phyloP scores from a whole-genome alignment of 2,888 invertebrate genomes.

The Eupithecia tripunctaria region DNA sequence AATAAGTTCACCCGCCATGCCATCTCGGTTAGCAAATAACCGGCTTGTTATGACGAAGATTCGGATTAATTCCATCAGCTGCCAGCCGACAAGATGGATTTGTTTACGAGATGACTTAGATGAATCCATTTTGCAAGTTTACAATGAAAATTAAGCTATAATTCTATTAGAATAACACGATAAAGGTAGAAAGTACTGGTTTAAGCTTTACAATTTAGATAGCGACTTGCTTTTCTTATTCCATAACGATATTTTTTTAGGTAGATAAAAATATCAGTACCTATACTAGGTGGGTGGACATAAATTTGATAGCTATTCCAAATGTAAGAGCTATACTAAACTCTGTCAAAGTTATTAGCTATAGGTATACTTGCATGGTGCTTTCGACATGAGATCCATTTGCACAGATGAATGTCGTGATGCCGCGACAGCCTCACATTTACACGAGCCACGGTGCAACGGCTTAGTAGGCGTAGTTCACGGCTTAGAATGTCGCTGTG shows the following conservation, averaged over 20 bases:
- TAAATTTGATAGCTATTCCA: too few species aligned
- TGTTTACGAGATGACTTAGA: conserved; percentile 16
- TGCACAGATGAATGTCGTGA: neutral
- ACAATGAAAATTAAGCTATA: conserved; percentile 1
- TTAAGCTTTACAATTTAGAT: neutral
- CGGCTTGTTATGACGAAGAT: conserved; percentile 13
- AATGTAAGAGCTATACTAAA: neutral
- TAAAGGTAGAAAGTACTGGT: neutral
- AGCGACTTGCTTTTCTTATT: neutral
- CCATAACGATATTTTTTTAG: neutral
- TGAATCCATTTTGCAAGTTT: conserved; percentile 14
- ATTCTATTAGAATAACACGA: conserved; percentile 2
- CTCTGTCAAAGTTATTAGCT: neutral
- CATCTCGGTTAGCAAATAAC: conserved; percentile 12
- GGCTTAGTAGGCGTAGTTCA: too few species aligned
- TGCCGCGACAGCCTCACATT: neutral
- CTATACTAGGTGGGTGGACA: too few species aligned
- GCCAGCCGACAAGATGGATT: conserved; percentile 19
- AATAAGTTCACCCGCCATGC: neutral
- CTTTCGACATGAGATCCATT: neutral
- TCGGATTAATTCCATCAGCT: conserved; percentile 17
- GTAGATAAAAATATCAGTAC: too few species aligned
- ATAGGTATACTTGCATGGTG: neutral
- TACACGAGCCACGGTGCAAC: neutral
- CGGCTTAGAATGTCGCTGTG: neutral